Evolutionary conservation across 2,113 vertebrate genomes (phyloP), one percentile per base, ranked within the genome.

Genomic region (Limanda limanda): DNA sequence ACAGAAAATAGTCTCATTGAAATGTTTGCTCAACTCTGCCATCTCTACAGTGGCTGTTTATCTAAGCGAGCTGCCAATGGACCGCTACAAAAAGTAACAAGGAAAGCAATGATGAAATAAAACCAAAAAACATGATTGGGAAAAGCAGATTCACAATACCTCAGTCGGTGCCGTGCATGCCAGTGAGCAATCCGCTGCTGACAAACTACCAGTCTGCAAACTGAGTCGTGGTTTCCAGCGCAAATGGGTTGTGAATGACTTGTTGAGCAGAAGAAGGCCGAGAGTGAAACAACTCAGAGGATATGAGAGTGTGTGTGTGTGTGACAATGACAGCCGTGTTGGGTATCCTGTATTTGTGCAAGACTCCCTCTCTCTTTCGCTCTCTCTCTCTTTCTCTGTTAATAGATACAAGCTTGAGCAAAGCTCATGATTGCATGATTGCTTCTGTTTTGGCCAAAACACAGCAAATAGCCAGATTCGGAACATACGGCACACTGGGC

Each of bases 1-100:
- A 78, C 70, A 62, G 64, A 83, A 85, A 77, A 87, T 78, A 86
- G 83, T 81, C 62, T 71, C 57, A 78, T 70, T 71, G 76, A 85
- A 87, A 81, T 79, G 71, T 87, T 85, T 83, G 78, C 69, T 86
- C 74, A 71, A 61, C 65, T 63, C 61, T 79, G 60, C 58, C 65
- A 66, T 79, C 67, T 76, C 37, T 21, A 45, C 52, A 59, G 58
- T 15, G 68, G 62, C 64, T 75, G 71, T 90, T 90, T 86, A 84
- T 83, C 58, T 69, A 61, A 83, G 70, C 59, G 21, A 80, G 42
- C 25, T 45, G 37, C 63, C 40, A 63, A n/a, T 79, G 59, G 60
- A 71, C 55, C n/a, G 5, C 45, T 64, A 69, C 60, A 21, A 62
- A 62, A 42, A 63, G 56, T 61, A 82, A 74, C 47, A 71, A 74